Evolutionary conservation across 2,797 vertebrate genomes (phyloP), one percentile per base, ranked within the genome.

Genomic region (Sebastes melanostomus): DNA sequence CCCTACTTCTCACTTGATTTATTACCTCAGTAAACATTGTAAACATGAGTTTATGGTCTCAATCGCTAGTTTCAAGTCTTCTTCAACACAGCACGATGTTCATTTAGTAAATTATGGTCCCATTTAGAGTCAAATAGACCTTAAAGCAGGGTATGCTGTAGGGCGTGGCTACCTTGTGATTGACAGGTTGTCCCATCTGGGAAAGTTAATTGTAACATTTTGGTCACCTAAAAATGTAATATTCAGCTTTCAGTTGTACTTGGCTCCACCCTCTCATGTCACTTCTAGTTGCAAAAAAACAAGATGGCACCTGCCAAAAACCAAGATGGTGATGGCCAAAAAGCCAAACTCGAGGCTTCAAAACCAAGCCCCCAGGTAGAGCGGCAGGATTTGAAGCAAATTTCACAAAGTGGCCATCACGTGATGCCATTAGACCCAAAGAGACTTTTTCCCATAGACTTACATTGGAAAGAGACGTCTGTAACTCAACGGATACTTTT

Each of bases 401-500:
- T 18, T 46, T 18, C 42, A 46, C 14, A 46, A 46, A 46, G 42
- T 16, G 0, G 42, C 14, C 42, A 1, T 46, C 38, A 46, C 14
- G 38, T 46, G 42, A 46, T 46, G 16, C 42, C 42, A 46, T 18
- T 18, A 0, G 42, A 0, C 42, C 42, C 42, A 16, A 46, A 18
- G 16, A 46, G 16, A 46, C 16, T 46, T 18, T 46, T 18, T 46
- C 16, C 42, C 14, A 18, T 46, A 46, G 42, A 46, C 16, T 46
- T 18, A 46, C 42, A 46, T 18, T 46, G 42, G 42, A 46, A 18
- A 46, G 42, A 18, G 42, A 46, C 6, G 16, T 18, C 42, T 46
- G 42, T 46, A 46, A 46, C 42, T 46, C 42, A 0, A 0, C 16
- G 4, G 42, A 46, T 46, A 18, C 0, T 46, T 46, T 46, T 18